phyloP scores from a whole-genome alignment of 2,797 vertebrate genomes.

The Sparus aurata region DNA sequence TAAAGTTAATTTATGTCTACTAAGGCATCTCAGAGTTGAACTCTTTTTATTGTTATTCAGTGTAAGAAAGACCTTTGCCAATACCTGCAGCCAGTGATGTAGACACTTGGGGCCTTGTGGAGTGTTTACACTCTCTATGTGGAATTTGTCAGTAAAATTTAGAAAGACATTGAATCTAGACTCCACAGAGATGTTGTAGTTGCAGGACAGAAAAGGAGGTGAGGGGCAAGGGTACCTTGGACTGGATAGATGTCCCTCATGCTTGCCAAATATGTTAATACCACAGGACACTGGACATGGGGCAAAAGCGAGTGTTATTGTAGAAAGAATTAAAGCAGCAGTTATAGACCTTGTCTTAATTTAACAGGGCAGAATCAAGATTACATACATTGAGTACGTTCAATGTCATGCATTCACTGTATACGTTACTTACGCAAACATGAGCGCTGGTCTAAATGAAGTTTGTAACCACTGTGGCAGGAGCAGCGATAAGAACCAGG shows the following conservation, averaged over 20 bases:
- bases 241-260: constrained; percentile 78
- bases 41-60: neutral
- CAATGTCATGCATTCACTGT: neutral
- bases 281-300: constrained; percentile 75
- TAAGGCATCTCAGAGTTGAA: neutral
- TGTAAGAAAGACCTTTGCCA: neutral
- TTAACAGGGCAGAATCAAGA: no score
- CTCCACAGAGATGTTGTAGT: constrained; percentile 80
- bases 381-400: neutral
- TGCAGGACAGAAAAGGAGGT: constrained; percentile 73
- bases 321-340: no score
- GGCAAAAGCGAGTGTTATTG: neutral
- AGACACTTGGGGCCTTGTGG: constrained; percentile 62
- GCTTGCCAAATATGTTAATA: constrained; percentile 74
- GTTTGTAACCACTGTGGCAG: constrained; percentile 76
- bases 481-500: constrained; percentile 78
- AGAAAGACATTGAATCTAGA: constrained; percentile 75
- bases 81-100: constrained; percentile 84
- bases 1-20: neutral
- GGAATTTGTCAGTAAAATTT: constrained; percentile 78
- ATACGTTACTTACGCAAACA: constrained; percentile 65
- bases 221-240: constrained; percentile 77
- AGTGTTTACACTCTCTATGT: constrained; percentile 73
- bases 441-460: constrained; percentile 68
- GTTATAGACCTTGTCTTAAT: no score